Evolutionary conservation across 1,140 invertebrate genomes (phyloP).

Genomic region (Drosophila biarmipes): DNA sequence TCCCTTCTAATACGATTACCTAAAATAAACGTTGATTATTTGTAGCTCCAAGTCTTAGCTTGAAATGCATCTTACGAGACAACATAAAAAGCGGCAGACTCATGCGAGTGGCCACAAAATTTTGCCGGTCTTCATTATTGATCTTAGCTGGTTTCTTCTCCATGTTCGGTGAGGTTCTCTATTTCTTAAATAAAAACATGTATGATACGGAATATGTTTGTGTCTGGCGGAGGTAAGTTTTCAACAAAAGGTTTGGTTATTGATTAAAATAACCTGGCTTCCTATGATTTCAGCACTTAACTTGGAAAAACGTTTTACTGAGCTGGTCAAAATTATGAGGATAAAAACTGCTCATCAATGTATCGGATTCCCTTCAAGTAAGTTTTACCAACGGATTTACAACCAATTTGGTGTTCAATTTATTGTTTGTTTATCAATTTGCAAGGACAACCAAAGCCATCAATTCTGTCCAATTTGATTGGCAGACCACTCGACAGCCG

Average conservation of each 20-base stretch:
- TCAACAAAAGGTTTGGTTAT: not conserved
- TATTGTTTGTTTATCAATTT: constrained; percentile 39
- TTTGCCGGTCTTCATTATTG: constrained; percentile 53
- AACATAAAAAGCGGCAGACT: constrained; percentile 69
- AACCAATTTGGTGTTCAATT: constrained; percentile 8
- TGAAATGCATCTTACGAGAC: constrained; percentile 48
- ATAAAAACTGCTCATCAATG: not conserved
- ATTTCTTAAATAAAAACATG: constrained; percentile 2
- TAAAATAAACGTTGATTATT: not conserved
- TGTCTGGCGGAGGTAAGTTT: not conserved
- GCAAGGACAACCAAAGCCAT: constrained; percentile 7
- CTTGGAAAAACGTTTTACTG: too few species aligned
- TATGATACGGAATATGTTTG: not conserved
- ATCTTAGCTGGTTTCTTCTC: constrained; percentile 31
- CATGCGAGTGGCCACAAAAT: constrained; percentile 66
- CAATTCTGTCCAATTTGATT: constrained; percentile 18
- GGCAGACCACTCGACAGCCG: constrained; percentile 23
- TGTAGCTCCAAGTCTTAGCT: not conserved
- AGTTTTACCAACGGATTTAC: not conserved
- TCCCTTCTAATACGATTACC: constrained; percentile 63
- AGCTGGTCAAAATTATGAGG: too few species aligned
- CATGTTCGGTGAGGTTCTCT: constrained; percentile 16
- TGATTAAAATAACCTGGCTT: not conserved
- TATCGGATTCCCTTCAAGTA: not conserved
- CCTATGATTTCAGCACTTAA: constrained; percentile 1